phyloP scores from a whole-genome alignment of 2,888 invertebrate species.

The Caenorhabditis sp. region DNA sequence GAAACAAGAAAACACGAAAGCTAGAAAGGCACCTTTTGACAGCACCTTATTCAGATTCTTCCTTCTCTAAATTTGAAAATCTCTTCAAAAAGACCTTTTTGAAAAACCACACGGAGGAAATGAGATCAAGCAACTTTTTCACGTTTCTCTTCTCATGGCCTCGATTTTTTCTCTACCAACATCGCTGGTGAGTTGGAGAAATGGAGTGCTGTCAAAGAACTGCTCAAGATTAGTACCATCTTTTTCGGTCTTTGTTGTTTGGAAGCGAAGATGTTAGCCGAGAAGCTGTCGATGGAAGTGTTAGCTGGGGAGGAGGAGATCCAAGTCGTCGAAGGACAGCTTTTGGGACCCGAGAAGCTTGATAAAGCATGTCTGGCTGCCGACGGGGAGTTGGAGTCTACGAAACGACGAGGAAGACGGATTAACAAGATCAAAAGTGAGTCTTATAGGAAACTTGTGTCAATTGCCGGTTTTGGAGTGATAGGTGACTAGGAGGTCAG shows the following conservation, averaged over 20 bases:
- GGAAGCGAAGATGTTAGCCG: background rate
- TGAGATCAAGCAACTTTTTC: background rate
- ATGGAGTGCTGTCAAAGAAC: background rate
- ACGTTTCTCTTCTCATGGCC: background rate
- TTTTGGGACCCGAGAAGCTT: background rate
- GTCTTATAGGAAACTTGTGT: background rate
- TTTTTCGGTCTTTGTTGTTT: background rate
- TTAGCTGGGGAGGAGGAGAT: background rate
- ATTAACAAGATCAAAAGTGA: slow-evolving; percentile 2
- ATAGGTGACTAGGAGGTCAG: too few species aligned
- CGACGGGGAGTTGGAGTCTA: background rate
- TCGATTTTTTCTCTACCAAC: background rate
- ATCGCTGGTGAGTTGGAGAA: background rate
- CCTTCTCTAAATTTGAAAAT: too few species aligned
- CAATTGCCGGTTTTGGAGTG: too few species aligned
- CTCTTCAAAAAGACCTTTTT: background rate
- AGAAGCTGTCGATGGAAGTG: background rate
- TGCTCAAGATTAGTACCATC: background rate
- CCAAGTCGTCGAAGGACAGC: background rate
- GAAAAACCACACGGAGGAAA: slow-evolving; percentile 9
- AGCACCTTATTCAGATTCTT: too few species aligned
- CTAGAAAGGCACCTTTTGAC: too few species aligned
- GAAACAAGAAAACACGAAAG: too few species aligned
- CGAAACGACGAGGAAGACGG: background rate
- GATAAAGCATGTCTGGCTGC: background rate